Conservation (phyloP, 2,888 invertebrate genomes). For the Eupithecia inturbata region DNA sequence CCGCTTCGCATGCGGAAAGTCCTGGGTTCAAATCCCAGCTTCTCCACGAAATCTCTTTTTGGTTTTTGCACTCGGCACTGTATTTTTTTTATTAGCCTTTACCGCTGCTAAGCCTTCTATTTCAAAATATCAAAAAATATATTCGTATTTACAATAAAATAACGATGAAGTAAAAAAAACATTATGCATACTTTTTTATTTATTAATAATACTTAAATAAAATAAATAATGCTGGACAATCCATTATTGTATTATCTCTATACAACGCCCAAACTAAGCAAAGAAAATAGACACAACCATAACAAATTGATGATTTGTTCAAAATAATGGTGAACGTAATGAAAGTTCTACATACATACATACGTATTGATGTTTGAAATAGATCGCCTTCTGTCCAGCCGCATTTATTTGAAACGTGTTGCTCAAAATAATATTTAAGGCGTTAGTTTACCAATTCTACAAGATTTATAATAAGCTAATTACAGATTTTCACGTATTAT, state of each 20-base stretch:
- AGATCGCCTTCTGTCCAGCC: not conserved
- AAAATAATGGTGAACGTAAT: not conserved
- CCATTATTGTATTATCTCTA: too few species aligned
- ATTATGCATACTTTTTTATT: too few species aligned
- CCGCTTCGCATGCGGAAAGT: conserved; percentile 17
- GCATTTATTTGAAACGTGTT: not conserved
- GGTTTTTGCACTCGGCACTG: not conserved
- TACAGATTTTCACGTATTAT: too few species aligned
- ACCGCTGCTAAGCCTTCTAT: too few species aligned
- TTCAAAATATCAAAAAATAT: too few species aligned
- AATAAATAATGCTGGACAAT: too few species aligned
- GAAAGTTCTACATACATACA: too few species aligned
- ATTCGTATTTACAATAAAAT: too few species aligned
- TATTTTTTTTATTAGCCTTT: too few species aligned
- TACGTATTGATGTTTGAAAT: not conserved
- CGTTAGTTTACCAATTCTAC: not conserved
- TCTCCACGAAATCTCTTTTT: not conserved
- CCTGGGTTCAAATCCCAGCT: conserved; percentile 16
- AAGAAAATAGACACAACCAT: not conserved
- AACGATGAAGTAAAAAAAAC: too few species aligned
- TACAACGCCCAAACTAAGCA: not conserved
- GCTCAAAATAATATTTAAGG: not conserved
- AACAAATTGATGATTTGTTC: not conserved
- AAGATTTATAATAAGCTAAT: not conserved
- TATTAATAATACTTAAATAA: too few species aligned